Evolutionary conservation across 2,888 invertebrate species (phyloP).

Genomic region (Ecdyonurus torrentis): DNA sequence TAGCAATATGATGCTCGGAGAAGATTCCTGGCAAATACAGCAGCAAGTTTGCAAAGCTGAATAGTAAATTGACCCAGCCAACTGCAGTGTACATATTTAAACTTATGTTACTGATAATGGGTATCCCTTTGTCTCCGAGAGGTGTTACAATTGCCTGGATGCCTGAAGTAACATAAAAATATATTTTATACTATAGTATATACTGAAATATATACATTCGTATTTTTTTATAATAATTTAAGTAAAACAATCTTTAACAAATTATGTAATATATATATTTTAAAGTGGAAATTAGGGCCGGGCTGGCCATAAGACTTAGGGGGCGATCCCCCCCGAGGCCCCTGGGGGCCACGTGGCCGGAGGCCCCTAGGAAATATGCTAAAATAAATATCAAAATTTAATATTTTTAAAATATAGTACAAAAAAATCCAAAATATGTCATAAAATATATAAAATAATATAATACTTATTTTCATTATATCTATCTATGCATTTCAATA

Average conservation of each 20-base stretch:
- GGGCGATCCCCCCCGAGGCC: too few relatives aligned
- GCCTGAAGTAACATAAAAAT: constrained; percentile 25
- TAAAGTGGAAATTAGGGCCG: too few relatives aligned
- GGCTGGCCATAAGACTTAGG: too few relatives aligned
- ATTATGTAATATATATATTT: too few relatives aligned
- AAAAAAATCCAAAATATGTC: too few relatives aligned
- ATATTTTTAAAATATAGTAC: too few relatives aligned
- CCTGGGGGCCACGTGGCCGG: too few relatives aligned
- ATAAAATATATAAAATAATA: too few relatives aligned
- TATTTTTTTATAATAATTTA: background rate
- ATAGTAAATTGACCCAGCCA: constrained; percentile 66
- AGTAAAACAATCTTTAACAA: background rate
- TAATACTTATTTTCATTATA: too few relatives aligned
- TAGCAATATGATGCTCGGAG: constrained; percentile 58
- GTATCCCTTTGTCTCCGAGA: constrained; percentile 46
- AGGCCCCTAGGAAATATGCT: too few relatives aligned
- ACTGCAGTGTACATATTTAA: constrained; percentile 78
- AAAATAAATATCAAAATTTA: too few relatives aligned
- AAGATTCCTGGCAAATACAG: constrained; percentile 61
- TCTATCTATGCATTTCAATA: too few relatives aligned
- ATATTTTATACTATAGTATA: background rate
- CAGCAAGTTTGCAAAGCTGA: constrained; percentile 52
- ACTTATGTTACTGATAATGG: constrained; percentile 35
- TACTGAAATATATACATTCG: background rate
- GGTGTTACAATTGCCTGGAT: constrained; percentile 67